Evolutionary conservation across 2,888 invertebrate genomes (phyloP).

Genomic region (Bruchidius siliquastri): DNA sequence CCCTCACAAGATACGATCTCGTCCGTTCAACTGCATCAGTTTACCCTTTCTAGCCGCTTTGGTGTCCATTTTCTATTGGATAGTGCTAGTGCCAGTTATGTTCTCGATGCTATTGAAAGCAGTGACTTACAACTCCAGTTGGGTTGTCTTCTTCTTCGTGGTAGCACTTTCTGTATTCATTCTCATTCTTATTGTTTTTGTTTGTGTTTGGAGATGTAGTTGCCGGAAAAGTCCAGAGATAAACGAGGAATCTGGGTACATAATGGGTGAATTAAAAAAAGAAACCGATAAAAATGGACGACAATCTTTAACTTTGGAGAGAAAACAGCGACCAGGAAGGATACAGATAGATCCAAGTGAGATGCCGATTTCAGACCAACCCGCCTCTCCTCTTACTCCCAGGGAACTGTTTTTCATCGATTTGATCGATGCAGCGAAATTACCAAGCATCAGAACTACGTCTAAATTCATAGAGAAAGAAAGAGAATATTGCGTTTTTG

Average conservation of each 20-base stretch:
- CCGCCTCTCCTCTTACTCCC: constrained; percentile 35
- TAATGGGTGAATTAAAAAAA: neutral
- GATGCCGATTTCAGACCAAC: constrained; percentile 14
- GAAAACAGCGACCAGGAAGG: constrained; percentile 5
- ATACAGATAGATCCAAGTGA: constrained; percentile 4
- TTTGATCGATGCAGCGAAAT: constrained; percentile 39
- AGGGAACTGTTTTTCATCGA: constrained; percentile 47
- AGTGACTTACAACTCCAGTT: constrained; percentile 11
- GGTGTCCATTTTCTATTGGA: constrained; percentile 41
- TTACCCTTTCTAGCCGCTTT: constrained; percentile 27
- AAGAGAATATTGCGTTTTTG: constrained; percentile 5
- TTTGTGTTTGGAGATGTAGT: constrained; percentile 30
- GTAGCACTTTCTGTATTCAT: constrained; percentile 27
- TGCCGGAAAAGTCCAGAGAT: neutral
- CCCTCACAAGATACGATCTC: constrained; percentile 15
- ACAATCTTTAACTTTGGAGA: constrained; percentile 8
- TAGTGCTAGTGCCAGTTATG: constrained; percentile 39
- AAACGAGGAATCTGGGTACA: neutral
- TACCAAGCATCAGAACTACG: constrained; percentile 15
- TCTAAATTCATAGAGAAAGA: constrained; percentile 16
- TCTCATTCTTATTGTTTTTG: constrained; percentile 31
- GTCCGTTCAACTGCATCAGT: constrained; percentile 30
- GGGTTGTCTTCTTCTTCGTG: constrained; percentile 27
- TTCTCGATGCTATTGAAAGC: constrained; percentile 20
- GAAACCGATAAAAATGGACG: neutral